phyloP scores from a whole-genome alignment of 1,140 invertebrate genomes.

The Ganaspis sp. region DNA sequence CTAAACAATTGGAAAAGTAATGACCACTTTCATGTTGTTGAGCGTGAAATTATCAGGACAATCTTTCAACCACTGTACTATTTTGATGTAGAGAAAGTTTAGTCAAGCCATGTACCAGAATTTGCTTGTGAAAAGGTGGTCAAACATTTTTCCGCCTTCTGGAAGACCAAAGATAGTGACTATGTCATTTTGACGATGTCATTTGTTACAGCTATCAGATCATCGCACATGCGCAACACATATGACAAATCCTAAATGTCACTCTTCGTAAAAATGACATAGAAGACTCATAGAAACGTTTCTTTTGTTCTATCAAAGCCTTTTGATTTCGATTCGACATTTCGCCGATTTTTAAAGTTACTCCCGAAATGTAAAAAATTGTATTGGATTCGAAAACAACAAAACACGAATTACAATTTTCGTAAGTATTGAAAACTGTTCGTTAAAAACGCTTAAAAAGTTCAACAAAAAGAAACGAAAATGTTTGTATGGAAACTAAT shows the following conservation, averaged over 20 bases:
- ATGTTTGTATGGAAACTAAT: too few relatives aligned
- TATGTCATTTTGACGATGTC: conserved; percentile 69
- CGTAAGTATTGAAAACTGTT: too few relatives aligned
- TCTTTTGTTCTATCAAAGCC: conserved; percentile 17
- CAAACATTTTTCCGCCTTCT: conserved; percentile 50
- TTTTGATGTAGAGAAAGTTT: conserved; percentile 45
- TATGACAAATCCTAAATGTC: conserved; percentile 51
- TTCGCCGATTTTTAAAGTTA: too few relatives aligned
- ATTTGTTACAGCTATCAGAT: conserved; percentile 71
- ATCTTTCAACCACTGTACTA: conserved; percentile 30
- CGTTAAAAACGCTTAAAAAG: too few relatives aligned
- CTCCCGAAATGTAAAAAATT: too few relatives aligned
- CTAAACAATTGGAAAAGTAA: conserved; percentile 53
- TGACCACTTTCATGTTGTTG: conserved; percentile 45
- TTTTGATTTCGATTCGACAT: background rate
- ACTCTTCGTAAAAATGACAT: conserved; percentile 43
- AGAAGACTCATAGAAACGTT: conserved; percentile 41
- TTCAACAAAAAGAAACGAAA: too few relatives aligned
- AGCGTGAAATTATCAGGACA: background rate
- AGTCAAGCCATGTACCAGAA: conserved; percentile 33
- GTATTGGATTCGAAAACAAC: too few relatives aligned
- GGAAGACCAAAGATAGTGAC: conserved; percentile 62
- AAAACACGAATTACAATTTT: too few relatives aligned
- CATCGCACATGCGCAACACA: conserved; percentile 59
- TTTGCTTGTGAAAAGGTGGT: conserved; percentile 42